Base-by-base conservation (phyloP, 2,113 vertebrate genomes). In the Ageneiosus marmoratus region DNA sequence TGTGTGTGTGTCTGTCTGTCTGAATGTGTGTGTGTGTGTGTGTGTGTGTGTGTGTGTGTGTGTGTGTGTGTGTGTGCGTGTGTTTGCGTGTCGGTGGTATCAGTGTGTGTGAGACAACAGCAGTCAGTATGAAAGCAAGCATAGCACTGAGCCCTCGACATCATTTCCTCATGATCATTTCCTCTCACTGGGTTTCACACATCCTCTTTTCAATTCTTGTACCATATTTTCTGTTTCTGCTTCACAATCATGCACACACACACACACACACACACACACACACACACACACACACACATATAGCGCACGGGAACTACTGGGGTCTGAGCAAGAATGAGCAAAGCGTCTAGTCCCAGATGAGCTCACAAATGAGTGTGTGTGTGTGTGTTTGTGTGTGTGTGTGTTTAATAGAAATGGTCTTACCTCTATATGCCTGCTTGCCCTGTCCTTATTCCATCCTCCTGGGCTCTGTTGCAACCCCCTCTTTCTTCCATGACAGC, bases 401-500 rank as follows among this genome's bases (percentile, higher is more conserved):
- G 62, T 53, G 32, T 56, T 53, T 67, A 4, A 50, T 82, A 75
- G 81, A 46, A 74, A 77, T 73, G 75, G 48, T 50, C 91, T 93
- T 93, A 94, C 93, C 93, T 93, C 89, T 86, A 88, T 89, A 86
- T 93, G 88, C 90, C 84, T 60, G 88, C 89, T 90, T 86, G 88
- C 90, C 86, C 89, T 89, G 90, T 91, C 89, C 89, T 89, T 81
- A 84, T 91, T 88, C 89, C 93, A 92, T 93, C 90, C 89, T 91
- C 88, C 90, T 92, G 90, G 82, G 81, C 88, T 92, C 89, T 89
- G 90, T 84, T 81, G 88, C 91, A 90, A 88, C 37, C 90, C 90
- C 91, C 88, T 88, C 91, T 90, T 87, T 88, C 92, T 90, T 91
- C 91, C 90, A 89, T 92, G 92, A 89, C 91, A 92, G 90, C 92